Evolutionary conservation across 2,113 vertebrate genomes (phyloP).

Genomic region (Reinhardtius hippoglossoides): DNA sequence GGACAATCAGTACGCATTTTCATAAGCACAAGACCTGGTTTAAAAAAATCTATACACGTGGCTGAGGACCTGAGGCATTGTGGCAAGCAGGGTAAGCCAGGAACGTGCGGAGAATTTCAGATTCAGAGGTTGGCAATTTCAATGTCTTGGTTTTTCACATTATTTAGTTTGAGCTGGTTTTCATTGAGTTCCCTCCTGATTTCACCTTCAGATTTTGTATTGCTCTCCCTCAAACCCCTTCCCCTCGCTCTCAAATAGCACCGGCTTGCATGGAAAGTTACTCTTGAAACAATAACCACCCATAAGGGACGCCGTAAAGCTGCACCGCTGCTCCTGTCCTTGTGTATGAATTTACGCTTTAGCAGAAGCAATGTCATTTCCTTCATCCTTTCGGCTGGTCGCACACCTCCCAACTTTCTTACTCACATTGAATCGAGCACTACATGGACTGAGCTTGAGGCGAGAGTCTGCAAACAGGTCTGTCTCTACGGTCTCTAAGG

Average conservation of each 20-base stretch:
- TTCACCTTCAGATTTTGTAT: background rate
- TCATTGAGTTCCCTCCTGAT: background rate
- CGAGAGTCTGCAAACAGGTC: too few species aligned
- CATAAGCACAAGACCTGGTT: conserved; percentile 60
- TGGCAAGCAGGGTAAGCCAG: conserved; percentile 52
- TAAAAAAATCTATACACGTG: conserved; percentile 69
- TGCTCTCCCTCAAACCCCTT: background rate
- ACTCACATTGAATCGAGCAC: too few species aligned
- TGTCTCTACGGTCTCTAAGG: too few species aligned
- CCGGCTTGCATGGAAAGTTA: background rate
- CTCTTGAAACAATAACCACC: too few species aligned
- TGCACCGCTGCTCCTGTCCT: too few species aligned
- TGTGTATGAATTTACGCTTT: too few species aligned
- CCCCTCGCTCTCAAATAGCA: background rate
- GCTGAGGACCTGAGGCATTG: conserved; percentile 46
- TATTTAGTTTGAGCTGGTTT: conserved; percentile 51
- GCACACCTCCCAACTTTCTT: too few species aligned
- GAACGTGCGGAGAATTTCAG: conserved; percentile 62
- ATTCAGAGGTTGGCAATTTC: conserved; percentile 68
- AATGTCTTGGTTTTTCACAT: conserved; percentile 67
- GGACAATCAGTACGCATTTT: conserved; percentile 70
- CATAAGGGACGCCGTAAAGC: too few species aligned
- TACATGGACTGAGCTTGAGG: too few species aligned
- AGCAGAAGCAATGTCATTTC: too few species aligned
- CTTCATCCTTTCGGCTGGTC: too few species aligned